phyloP scores from a whole-genome alignment of 2,113 vertebrate genomes.

The Psittacara wagleri region DNA sequence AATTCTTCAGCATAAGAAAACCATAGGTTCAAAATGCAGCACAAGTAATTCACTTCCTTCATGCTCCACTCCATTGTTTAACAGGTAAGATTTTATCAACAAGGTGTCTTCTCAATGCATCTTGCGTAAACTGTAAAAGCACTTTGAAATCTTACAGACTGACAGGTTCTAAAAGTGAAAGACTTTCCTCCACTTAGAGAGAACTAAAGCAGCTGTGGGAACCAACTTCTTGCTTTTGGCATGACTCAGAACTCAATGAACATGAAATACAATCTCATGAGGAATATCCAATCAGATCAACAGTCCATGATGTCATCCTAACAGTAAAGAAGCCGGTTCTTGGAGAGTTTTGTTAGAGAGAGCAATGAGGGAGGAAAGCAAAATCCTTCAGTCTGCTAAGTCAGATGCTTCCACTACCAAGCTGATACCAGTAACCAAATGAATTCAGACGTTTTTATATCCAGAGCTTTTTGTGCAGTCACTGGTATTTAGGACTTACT shows the following conservation, averaged over 20 bases:
- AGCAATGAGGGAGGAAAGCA: background rate
- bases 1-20: background rate
- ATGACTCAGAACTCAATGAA: background rate
- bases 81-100: background rate
- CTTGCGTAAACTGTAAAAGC: background rate
- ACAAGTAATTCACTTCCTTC: background rate
- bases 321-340: background rate
- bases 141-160: background rate
- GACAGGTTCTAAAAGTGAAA: background rate
- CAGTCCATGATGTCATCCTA: background rate
- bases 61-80: background rate
- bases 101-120: background rate
- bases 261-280: background rate
- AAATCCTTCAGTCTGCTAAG: background rate
- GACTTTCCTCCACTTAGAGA: background rate
- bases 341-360: background rate
- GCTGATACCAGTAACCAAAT: background rate
- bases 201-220: background rate
- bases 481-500: background rate
- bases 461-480: background rate
- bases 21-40: background rate
- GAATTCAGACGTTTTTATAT: background rate
- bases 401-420: background rate
- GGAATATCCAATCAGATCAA: background rate
- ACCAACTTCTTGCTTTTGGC: background rate